phyloP scores from a whole-genome alignment of 2,797 vertebrate genomes.

The Vipera latastei region DNA sequence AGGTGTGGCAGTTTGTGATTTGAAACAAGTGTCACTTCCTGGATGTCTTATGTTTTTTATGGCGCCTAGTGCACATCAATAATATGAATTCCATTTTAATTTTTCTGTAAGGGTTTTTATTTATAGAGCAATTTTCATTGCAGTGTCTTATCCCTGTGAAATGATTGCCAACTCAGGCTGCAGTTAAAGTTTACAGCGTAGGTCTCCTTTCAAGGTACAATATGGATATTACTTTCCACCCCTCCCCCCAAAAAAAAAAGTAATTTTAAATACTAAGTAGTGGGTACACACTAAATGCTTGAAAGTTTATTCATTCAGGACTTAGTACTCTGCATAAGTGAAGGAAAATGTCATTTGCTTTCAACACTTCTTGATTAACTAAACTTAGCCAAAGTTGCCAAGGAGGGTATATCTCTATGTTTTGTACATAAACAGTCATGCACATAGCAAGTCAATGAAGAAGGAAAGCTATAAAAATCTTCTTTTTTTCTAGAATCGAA shows the following conservation, averaged over 20 bases:
- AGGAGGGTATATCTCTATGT: neutral
- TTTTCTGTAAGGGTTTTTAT: constrained; percentile 75
- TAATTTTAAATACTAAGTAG: constrained; percentile 67
- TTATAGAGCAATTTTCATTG: constrained; percentile 76
- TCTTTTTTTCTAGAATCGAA: neutral
- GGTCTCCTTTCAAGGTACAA: constrained; percentile 73
- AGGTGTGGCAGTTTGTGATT: constrained; percentile 60
- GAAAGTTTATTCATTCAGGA: constrained; percentile 20
- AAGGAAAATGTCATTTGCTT: constrained; percentile 1
- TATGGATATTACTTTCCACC: constrained; percentile 69
- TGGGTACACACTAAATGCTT: constrained; percentile 63
- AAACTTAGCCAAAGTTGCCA: neutral
- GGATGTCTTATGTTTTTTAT: constrained; percentile 67
- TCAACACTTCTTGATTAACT: neutral
- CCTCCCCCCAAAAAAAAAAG: constrained; percentile 34
- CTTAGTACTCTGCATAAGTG: neutral
- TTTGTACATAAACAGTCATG: neutral
- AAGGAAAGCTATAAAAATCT: neutral
- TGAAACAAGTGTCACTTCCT: constrained; percentile 69
- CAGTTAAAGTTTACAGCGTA: constrained; percentile 77
- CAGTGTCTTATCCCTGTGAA: constrained; percentile 75
- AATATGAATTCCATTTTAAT: constrained; percentile 80
- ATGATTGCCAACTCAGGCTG: constrained; percentile 74
- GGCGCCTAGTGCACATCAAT: constrained; percentile 70
- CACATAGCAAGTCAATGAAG: neutral